phyloP scores from a whole-genome alignment of 2,797 vertebrate genomes.

The Gorsachius magnificus region DNA sequence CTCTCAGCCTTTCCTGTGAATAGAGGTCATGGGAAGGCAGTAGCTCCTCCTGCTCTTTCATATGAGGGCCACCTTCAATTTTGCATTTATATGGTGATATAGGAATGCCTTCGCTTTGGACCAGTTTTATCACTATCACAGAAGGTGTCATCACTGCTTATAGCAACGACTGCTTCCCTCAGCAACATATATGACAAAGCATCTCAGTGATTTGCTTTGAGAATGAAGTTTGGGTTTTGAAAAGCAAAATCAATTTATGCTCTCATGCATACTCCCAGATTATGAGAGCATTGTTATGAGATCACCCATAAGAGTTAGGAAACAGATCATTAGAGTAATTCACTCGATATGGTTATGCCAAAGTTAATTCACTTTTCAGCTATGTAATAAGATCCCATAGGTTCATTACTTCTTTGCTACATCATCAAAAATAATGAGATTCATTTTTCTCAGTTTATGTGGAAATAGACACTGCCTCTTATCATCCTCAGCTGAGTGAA shows the following conservation, averaged over 20 bases:
- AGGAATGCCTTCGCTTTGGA: neutral
- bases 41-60: neutral
- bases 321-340: conserved; percentile 54
- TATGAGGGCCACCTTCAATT: neutral
- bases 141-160: neutral
- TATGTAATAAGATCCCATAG: conserved; percentile 52
- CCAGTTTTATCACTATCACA: neutral
- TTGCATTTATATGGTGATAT: fast-evolving
- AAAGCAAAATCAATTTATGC: conserved; percentile 17
- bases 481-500: neutral
- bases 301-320: conserved; percentile 42
- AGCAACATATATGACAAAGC: neutral
- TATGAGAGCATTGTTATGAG: conserved; percentile 34
- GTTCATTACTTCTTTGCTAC: conserved; percentile 53
- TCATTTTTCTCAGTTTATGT: conserved; percentile 47
- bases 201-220: neutral
- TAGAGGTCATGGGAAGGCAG: neutral
- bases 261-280: neutral
- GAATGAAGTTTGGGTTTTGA: neutral
- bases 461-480: conserved; percentile 25
- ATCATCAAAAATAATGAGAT: conserved; percentile 65
- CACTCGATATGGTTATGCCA: conserved; percentile 18
- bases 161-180: neutral
- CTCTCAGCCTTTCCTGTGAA: neutral
- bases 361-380: conserved; percentile 66